phyloP scores from a whole-genome alignment of 2,888 invertebrate genomes.

The Nasonia oneida region DNA sequence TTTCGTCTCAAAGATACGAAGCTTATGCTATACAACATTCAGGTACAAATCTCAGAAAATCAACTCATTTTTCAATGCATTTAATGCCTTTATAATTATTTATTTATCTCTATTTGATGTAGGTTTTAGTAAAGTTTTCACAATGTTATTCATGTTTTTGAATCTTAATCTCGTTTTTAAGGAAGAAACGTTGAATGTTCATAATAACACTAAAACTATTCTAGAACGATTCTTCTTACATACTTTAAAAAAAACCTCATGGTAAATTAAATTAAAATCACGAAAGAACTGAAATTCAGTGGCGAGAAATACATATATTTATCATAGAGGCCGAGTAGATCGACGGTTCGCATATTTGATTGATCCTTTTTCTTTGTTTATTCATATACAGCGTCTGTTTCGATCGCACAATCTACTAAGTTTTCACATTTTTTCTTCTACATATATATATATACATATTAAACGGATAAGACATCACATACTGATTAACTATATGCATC shows the following conservation, averaged over 20 bases:
- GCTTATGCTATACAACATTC: slow-evolving; percentile 68
- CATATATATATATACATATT: slow-evolving; percentile 45
- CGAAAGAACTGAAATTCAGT: slow-evolving; percentile 55
- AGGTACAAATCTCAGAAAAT: slow-evolving; percentile 75
- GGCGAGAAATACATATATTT: slow-evolving; percentile 52
- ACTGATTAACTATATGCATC: neutral
- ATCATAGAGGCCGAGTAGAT: slow-evolving; percentile 13
- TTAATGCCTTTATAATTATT: slow-evolving; percentile 68
- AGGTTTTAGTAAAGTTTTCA: slow-evolving; percentile 44
- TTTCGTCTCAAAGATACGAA: slow-evolving; percentile 55
- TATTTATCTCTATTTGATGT: slow-evolving; percentile 56
- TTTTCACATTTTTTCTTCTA: neutral
- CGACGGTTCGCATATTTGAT: slow-evolving; percentile 35
- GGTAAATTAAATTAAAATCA: slow-evolving; percentile 63
- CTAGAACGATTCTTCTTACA: slow-evolving; percentile 75
- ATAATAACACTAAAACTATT: slow-evolving; percentile 65
- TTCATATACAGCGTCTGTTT: slow-evolving; percentile 12
- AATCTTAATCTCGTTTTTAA: slow-evolving; percentile 70
- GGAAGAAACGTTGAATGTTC: slow-evolving; percentile 69
- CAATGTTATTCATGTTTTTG: slow-evolving; percentile 51
- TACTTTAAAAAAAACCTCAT: slow-evolving; percentile 75
- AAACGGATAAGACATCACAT: slow-evolving; percentile 53
- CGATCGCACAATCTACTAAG: slow-evolving; percentile 6
- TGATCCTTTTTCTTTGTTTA: slow-evolving; percentile 15
- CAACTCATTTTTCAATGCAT: slow-evolving; percentile 67